Conservation (phyloP, 2,888 invertebrate genomes). For the Callimorpha dominula region DNA sequence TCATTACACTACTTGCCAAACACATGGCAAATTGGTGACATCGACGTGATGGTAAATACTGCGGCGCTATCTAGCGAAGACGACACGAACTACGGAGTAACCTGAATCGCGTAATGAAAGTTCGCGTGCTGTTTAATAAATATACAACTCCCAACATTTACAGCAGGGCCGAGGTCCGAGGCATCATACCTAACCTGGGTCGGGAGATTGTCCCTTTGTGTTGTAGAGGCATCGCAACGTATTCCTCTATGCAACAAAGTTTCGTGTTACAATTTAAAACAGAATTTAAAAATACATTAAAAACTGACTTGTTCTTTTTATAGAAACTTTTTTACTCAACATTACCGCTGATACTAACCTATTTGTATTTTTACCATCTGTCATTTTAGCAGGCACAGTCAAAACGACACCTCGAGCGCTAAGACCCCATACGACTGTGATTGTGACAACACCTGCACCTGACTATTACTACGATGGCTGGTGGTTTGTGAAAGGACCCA, state of each 20-base stretch:
- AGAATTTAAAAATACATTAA: not conserved
- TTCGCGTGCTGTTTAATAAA: not conserved
- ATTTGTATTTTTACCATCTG: not conserved
- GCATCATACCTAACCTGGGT: too few species aligned
- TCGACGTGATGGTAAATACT: too few species aligned
- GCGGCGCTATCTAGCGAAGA: too few species aligned
- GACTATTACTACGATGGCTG: conserved; percentile 1
- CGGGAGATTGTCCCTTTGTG: too few species aligned
- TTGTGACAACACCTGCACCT: not conserved
- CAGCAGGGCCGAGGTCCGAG: not conserved
- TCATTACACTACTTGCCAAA: not conserved
- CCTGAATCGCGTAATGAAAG: not conserved
- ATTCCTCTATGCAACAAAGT: too few species aligned
- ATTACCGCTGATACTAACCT: not conserved
- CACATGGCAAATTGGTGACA: too few species aligned
- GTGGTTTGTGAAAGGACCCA: not conserved
- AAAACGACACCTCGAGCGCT: not conserved
- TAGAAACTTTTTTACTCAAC: not conserved
- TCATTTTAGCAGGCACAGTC: not conserved
- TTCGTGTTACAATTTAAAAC: too few species aligned
- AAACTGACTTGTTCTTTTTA: not conserved
- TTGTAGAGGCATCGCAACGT: too few species aligned
- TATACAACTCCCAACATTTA: not conserved
- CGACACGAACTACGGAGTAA: too few species aligned
- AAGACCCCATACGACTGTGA: not conserved